Base-by-base conservation (phyloP, 2,888 invertebrate species). In the Hedychridium roseum region DNA sequence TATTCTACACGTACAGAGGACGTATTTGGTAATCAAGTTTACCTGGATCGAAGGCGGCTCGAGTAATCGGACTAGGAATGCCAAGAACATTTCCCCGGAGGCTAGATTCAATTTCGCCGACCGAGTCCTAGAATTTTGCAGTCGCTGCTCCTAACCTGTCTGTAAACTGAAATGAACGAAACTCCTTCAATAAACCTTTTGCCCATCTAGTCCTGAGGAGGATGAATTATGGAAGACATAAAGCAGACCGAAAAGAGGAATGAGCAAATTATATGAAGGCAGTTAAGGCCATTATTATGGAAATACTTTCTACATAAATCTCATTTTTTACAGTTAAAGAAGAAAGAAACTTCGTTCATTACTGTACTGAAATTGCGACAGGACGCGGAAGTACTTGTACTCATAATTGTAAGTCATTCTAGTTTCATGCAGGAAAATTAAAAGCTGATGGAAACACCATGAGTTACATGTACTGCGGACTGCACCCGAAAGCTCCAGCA, bases 21-120 rank as follows among this genome's bases (percentile, higher is more conserved):
- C 44, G 55, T 48, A 50, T 65, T 59, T 40, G 49, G 57, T 62
- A 65, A 62, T 60, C 50, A 54, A 57, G 56, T 64, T 65, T 50
- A 28, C 43, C 46, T 45, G 46, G 45, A 47, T 30, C 56, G 50
- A 16, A 18, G 46, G 36, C 39, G 36, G 23, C 36, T 5, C 23
- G 41, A 46, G 51, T 15, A 27, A 23, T 39, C 20, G 66, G 60
- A 63, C 57, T 47, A 43, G 58, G 43, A 60, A 61, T 55, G 60
- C 61, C 55, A 43, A 54, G 60, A 59, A 67, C 71, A 72, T 73
- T 73, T 73, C 73, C 73, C 70, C 55, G 51, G 73, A 59, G 73
- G 54, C 52, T 46, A 63, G 63, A 73, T 73, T 73, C 73, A 73
- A 73, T 72, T 73, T 70, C 67, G 63, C 53, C 70, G 60, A 61